Evolutionary conservation across 2,888 invertebrate species (phyloP).

Genomic region (Lycia hirtaria): DNA sequence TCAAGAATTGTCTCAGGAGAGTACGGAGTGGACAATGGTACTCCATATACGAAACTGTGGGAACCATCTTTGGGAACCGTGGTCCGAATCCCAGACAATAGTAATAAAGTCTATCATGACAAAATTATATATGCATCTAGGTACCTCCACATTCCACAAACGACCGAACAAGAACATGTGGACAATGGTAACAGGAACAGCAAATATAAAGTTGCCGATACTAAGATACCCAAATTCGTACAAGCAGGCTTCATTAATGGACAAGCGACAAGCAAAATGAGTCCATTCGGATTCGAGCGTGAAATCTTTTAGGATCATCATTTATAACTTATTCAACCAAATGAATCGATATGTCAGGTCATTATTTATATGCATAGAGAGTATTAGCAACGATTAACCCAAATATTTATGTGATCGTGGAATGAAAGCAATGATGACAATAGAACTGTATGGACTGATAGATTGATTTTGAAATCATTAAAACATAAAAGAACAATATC

Average conservation of each 20-base stretch:
- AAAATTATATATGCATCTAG: slow-evolving; percentile 44
- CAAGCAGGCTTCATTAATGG: slow-evolving; percentile 12
- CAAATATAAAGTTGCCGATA: slow-evolving; percentile 26
- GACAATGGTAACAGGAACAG: slow-evolving; percentile 11
- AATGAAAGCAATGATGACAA: slow-evolving; percentile 24
- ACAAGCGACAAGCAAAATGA: slow-evolving; percentile 23
- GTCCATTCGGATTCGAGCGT: slow-evolving; percentile 15
- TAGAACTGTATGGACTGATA: slow-evolving; percentile 22
- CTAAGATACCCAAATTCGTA: slow-evolving; percentile 14
- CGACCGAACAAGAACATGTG: slow-evolving; percentile 4
- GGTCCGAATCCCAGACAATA: slow-evolving; percentile 58
- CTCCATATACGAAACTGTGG: slow-evolving; percentile 71
- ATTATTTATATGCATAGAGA: slow-evolving; percentile 24
- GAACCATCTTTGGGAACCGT: slow-evolving; percentile 71
- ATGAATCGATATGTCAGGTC: slow-evolving; percentile 26
- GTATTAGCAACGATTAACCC: slow-evolving; percentile 29
- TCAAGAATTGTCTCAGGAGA: slow-evolving; percentile 76
- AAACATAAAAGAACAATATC: slow-evolving; percentile 17
- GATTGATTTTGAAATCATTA: slow-evolving; percentile 25
- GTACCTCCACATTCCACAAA: slow-evolving; percentile 32
- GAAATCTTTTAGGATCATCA: slow-evolving; percentile 22
- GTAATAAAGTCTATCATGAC: slow-evolving; percentile 50
- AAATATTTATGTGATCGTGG: slow-evolving; percentile 19
- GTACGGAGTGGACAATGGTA: slow-evolving; percentile 70
- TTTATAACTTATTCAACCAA: slow-evolving; percentile 20